Base-by-base conservation (phyloP, 2,113 vertebrate species). In the Todiramphus saurophagus region DNA sequence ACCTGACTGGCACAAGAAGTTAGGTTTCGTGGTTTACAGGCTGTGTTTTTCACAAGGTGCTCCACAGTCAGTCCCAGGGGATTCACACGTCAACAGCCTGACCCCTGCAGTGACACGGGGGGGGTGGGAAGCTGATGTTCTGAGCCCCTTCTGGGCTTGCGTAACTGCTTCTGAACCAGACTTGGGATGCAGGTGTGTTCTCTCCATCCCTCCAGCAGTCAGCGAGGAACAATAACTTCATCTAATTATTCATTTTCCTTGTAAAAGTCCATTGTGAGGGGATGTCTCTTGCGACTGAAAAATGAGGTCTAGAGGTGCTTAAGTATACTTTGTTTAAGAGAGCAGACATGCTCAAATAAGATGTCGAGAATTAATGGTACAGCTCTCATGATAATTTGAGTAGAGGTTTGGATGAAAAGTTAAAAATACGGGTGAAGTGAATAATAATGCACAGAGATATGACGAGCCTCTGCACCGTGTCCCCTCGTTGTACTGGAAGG, bases 361-460 rank as follows among this genome's bases (percentile, higher is more conserved):
- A 93, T 94, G 93, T 88, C 97, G 75, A 17, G 60, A 96, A 95
- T 96, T 96, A 95, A 96, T 92, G 87, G 82, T 82, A 84, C 93
- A 95, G 90, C 93, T 93, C 95, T 97, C 93, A 23, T 83, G 96
- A 41, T 94, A 79, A 97, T 96, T 96, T 21, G 66, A 94, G 69
- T 76, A 90, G 96, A 90, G 95, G 69, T 80, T 93, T 84, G 94
- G 93, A 91, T 80, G 92, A 74, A 83, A 96, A 96, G 92, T 92
- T 96, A 93, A 95, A 93, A 93, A 74, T 89, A 72, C 66, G 90
- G 95, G 90, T 92, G 92, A 84, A 94, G 88, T 74, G 92, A 96
- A 87, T 95, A 81, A 92, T 87, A 72, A 90, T 4, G 39, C 48
- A 17, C 17, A 20, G 84, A 68, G 75, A 58, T 55, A 43, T 27